Percentiles rank a stretch among this genome's conserved stretches.
phyloP scores from a whole-genome alignment of 2,888 invertebrate species.

The Hedychridium roseum region DNA sequence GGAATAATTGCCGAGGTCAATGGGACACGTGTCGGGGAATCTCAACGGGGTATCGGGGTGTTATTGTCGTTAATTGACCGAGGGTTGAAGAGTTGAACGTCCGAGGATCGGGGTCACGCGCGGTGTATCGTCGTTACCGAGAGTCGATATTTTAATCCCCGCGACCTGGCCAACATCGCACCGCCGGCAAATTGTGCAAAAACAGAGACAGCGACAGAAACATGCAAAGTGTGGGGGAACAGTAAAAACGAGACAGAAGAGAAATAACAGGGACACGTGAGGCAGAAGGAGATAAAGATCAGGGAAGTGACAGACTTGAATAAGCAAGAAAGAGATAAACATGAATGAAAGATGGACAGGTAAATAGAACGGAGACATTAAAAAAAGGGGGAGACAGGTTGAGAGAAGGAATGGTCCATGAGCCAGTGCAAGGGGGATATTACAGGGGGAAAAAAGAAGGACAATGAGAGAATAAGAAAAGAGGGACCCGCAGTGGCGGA shows the following conservation, averaged over 20 bases:
- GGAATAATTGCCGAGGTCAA: too few species aligned
- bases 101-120: conserved; percentile 44
- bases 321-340: conserved; percentile 11
- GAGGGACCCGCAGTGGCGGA: background rate
- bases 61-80: too few species aligned
- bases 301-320: conserved; percentile 16
- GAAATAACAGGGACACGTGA: conserved; percentile 12
- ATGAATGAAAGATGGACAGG: background rate
- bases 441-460: conserved; percentile 1
- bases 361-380: background rate
- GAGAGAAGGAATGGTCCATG: background rate
- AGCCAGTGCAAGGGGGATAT: background rate
- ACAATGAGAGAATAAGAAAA: background rate
- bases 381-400: background rate
- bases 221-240: too few species aligned
- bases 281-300: conserved; percentile 10
- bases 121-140: conserved; percentile 43
- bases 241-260: too few species aligned
- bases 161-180: conserved; percentile 40
- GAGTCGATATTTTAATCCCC: conserved; percentile 62
- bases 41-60: too few species aligned
- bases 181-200: conserved; percentile 40
- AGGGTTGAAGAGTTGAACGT: conserved; percentile 42
- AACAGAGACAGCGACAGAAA: too few species aligned
- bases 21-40: too few species aligned